Percentiles rank a stretch among this genome's conserved stretches.
These are phyloP conservation scores for Gorsachius goisagi DNA, from an alignment of 2,113 vertebrate species.

Conservation along the genomic window DNA sequence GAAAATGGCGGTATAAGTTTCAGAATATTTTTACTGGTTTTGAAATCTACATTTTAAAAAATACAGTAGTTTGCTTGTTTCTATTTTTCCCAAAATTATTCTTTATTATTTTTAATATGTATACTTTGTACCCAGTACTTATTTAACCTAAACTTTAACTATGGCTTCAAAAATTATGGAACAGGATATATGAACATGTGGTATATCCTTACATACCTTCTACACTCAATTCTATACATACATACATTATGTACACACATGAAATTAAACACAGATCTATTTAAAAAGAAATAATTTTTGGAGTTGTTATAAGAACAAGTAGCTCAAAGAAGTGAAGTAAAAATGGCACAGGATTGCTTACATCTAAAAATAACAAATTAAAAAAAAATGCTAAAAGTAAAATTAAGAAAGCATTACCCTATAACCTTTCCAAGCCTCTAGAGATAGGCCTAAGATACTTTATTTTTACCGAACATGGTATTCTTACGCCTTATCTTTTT, in stretches of 20 bases:
- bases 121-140: not conserved
- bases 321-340: not conserved
- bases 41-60: not conserved
- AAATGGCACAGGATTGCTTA: not conserved
- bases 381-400: not conserved
- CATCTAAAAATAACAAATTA: not conserved
- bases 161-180: not conserved
- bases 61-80: not conserved
- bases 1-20: not conserved
- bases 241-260: too few relatives aligned
- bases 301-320: not conserved
- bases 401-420: not conserved
- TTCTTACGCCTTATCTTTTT: not conserved
- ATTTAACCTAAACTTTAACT: not conserved
- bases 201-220: not conserved
- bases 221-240: too few relatives aligned
- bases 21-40: not conserved
- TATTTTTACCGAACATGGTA: not conserved
- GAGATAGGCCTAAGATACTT: not conserved
- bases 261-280: not conserved
- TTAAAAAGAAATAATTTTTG: not conserved
- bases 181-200: accelerated
- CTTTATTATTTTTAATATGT: not conserved
- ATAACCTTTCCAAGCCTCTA: not conserved
- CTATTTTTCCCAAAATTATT: not conserved